Evolutionary conservation across 2,888 invertebrate genomes (phyloP).

Genomic region (Lissonota sp.): DNA sequence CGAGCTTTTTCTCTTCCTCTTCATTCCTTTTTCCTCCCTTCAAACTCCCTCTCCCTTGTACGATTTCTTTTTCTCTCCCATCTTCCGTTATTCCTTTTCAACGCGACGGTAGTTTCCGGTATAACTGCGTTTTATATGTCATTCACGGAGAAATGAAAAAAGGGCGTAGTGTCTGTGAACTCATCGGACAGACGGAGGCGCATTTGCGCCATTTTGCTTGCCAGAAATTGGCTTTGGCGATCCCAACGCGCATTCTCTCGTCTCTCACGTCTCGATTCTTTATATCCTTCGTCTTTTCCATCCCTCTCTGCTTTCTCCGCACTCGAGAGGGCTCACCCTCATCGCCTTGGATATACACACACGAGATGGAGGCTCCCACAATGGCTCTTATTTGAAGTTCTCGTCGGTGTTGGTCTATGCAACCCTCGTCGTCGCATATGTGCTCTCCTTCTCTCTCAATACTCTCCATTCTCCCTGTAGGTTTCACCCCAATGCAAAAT

Average conservation of each 20-base stretch:
- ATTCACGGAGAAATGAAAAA: no score
- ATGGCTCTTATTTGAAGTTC: constrained; percentile 62
- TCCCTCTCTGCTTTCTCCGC: not conserved
- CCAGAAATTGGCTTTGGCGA: no score
- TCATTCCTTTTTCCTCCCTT: not conserved
- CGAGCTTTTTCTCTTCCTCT: constrained; percentile 26
- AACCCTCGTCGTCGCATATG: constrained; percentile 17
- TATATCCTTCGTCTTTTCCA: constrained; percentile 5
- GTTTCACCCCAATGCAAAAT: constrained; percentile 40
- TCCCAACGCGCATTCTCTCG: not conserved
- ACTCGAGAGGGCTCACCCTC: no score
- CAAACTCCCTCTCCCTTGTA: constrained; percentile 8
- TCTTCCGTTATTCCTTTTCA: constrained; percentile 25
- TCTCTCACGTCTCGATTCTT: constrained; percentile 13
- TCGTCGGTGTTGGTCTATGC: constrained; percentile 2
- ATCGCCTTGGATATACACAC: not conserved
- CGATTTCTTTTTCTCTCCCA: not conserved
- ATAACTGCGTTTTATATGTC: constrained; percentile 4
- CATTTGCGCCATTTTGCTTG: no score
- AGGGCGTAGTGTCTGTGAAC: no score
- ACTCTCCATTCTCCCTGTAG: no score
- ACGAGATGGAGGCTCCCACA: constrained; percentile 45
- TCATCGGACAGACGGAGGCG: no score
- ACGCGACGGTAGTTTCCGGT: constrained; percentile 31
- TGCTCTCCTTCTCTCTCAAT: constrained; percentile 10